Conservation (phyloP, 2,797 vertebrate species). For the Ctenopoma kingsleyae region DNA sequence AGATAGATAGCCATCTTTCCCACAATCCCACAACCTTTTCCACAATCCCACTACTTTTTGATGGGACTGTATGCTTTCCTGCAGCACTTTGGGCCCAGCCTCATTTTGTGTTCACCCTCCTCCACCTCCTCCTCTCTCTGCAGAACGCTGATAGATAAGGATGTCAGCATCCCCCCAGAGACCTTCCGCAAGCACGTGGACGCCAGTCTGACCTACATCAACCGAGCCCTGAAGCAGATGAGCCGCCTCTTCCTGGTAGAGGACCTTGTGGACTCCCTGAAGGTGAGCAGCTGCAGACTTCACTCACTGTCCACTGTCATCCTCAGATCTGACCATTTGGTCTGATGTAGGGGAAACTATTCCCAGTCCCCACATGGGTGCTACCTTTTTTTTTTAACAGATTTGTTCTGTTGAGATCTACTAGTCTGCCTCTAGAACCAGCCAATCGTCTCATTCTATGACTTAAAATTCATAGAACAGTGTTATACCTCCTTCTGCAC, state of each 20-base stretch:
- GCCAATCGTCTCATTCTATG: background rate
- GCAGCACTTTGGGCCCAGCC: background rate
- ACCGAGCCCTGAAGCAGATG: slow-evolving; percentile 88
- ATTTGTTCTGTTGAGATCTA: background rate
- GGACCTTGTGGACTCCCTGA: slow-evolving; percentile 94
- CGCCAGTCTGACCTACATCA: slow-evolving; percentile 87
- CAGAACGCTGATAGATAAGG: slow-evolving; percentile 91
- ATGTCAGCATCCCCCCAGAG: slow-evolving; percentile 91
- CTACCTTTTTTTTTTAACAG: background rate
- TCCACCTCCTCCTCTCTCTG: slow-evolving; percentile 33
- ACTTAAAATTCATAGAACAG: background rate
- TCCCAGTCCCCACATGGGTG: slow-evolving; percentile 5
- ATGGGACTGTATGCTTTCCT: background rate
- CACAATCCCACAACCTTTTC: no score
- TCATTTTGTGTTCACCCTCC: slow-evolving; percentile 55
- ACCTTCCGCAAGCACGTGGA: slow-evolving; percentile 91
- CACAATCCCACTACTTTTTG: no score
- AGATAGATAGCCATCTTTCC: no score
- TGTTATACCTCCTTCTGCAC: no score
- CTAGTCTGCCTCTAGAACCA: background rate
- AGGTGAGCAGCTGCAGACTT: slow-evolving; percentile 80
- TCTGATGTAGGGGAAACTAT: background rate
- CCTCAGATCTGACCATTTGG: background rate
- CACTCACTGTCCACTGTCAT: background rate
- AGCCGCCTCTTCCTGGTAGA: slow-evolving; percentile 93